phyloP scores from a whole-genome alignment of 2,113 vertebrate genomes.

The Australoheros scitulus region DNA sequence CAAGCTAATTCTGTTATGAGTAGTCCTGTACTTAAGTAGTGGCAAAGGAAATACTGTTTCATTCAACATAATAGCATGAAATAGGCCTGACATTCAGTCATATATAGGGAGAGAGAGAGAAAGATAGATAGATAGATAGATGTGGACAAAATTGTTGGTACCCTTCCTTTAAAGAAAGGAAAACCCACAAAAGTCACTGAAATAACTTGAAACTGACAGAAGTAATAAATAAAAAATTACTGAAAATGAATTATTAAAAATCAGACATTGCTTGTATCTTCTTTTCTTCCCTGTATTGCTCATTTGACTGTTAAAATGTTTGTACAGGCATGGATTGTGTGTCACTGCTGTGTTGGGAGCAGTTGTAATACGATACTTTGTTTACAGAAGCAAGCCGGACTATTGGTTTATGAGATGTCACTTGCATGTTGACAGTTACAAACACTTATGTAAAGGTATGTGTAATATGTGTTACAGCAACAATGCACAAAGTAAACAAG shows the following conservation, averaged over 20 bases:
- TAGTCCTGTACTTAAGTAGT: neutral
- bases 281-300: neutral
- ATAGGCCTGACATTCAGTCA: neutral
- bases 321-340: neutral
- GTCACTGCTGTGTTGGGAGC: neutral
- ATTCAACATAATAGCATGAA: neutral
- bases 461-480: neutral
- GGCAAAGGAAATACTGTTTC: conserved; percentile 10
- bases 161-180: no score
- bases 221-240: no score
- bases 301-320: conserved; percentile 23
- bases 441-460: neutral
- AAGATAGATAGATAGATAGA: no score
- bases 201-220: no score
- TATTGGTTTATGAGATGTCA: neutral
- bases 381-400: conserved; percentile 19
- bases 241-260: no score
- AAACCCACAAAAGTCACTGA: no score
- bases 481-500: neutral
- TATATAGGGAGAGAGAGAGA: no score
- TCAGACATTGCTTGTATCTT: neutral
- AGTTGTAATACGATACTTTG: neutral
- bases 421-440: neutral
- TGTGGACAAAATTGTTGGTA: no score
- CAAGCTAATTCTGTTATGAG: neutral